These are phyloP conservation scores for Sinella curviseta DNA, from an alignment of 1,140 invertebrate species.

Conservation along the genomic window DNA sequence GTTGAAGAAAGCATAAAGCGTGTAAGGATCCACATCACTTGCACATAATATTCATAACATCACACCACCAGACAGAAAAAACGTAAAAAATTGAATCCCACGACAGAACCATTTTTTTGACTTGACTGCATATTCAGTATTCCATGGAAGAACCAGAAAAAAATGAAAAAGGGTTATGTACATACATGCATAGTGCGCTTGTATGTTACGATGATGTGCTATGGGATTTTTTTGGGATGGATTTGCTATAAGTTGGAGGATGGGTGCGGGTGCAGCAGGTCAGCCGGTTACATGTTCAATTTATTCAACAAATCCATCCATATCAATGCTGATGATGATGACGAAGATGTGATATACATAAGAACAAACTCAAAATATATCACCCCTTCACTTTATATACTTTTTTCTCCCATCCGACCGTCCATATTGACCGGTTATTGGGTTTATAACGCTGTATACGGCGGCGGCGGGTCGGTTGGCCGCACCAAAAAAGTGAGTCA, in stretches of 20 bases:
- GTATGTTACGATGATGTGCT: no score
- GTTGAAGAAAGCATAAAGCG: no score
- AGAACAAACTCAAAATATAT: not conserved
- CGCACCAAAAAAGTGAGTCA: not conserved
- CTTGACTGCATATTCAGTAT: not conserved
- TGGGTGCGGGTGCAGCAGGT: constrained; percentile 24
- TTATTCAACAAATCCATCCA: constrained; percentile 7
- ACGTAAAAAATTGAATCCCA: constrained; percentile 2
- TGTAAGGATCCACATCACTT: no score
- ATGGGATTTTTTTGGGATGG: not conserved
- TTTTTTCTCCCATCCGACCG: no score
- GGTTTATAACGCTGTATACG: not conserved
- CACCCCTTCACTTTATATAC: constrained; percentile 1
- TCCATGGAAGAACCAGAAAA: not conserved
- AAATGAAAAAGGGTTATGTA: not conserved
- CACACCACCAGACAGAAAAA: no score
- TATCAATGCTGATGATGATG: not conserved
- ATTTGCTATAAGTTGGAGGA: not conserved
- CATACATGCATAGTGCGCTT: not conserved
- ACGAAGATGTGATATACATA: not conserved
- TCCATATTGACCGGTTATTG: not conserved
- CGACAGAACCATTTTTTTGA: not conserved
- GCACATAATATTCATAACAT: no score
- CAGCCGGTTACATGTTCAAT: constrained; percentile 18
- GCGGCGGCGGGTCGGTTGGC: no score